Evolutionary conservation across 2,888 invertebrate species (phyloP), one percentile per base, ranked within the genome.

Genomic region (Aporophyla nigra): DNA sequence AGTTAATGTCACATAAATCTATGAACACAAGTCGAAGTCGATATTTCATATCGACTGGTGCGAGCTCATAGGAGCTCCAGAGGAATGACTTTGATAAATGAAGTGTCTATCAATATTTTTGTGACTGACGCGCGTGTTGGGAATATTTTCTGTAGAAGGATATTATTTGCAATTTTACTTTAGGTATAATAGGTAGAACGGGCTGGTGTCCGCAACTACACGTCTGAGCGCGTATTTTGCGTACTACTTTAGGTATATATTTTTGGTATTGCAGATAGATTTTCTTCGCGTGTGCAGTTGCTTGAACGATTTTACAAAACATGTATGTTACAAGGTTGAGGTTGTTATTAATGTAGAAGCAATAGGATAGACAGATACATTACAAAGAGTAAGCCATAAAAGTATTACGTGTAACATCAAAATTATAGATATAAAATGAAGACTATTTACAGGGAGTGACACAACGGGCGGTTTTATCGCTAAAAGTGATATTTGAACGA

Each of bases 11-110:
- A 61, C 61, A 62, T 71, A 78, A 83, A 83, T 83, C 58, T 83
- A 83, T 69, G 54, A 83, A 61, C 43, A 43, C 54, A 56, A 83
- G 59, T 51, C 14, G 33, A n/a, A 77, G 24, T 77, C 71, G 24
- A 78, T 78, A 71, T 83, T 62, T 70, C 59, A 61, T 78, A 80
- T 70, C 65, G 71, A 66, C 83, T 83, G 24, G 27, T 51, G 27
- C 16, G 19, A 51, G 61, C 66, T 68, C 51, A 12, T 24, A 46
- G 53, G 10, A 33, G 71, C 80, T 79, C 33, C 33, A 51, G 70
- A 59, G 69, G 24, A 58, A 66, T 56, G 82, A 83, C 72, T 78
- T 83, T 81, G 83, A 83, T 83, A 56, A 83, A 81, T 81, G 43
- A 78, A 72, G 33, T 72, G 72, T 72, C 78, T 59, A 65, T 81